These are phyloP conservation scores for Helicolenus hilgendorfi DNA, from an alignment of 2,797 vertebrate species.

Conservation along the genomic window DNA sequence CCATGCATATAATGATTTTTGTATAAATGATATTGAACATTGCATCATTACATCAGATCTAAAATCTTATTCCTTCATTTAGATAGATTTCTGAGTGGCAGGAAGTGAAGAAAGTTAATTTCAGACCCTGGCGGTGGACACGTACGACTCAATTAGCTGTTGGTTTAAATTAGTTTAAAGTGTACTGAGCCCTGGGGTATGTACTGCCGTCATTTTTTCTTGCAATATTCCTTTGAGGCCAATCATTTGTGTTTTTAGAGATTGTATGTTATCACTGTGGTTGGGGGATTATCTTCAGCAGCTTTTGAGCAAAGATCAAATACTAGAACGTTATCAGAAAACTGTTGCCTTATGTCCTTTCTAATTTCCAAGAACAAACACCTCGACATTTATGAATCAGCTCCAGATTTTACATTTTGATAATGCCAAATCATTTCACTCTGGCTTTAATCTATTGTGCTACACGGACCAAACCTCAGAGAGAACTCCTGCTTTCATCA, in stretches of 20 bases:
- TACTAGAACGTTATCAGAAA: not conserved
- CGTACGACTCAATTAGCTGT: not conserved
- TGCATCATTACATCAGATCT: no score
- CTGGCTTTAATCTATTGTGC: not conserved
- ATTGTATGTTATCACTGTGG: not conserved
- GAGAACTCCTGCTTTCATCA: not conserved
- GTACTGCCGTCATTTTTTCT: not conserved
- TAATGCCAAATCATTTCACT: not conserved
- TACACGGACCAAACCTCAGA: not conserved
- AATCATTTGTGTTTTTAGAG: not conserved
- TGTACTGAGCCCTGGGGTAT: not conserved
- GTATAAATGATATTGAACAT: no score
- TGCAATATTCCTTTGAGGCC: not conserved
- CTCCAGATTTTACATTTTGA: not conserved
- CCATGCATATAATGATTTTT: no score
- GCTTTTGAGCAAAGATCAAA: slow-evolving; percentile 20
- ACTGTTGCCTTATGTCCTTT: not conserved
- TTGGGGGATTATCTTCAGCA: slow-evolving; percentile 27
- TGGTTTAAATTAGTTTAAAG: not conserved
- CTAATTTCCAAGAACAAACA: not conserved
- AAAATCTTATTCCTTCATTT: no score
- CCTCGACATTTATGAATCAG: not conserved
- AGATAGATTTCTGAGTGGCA: no score
- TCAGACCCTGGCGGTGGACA: no score
- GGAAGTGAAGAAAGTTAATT: no score